phyloP scores from a whole-genome alignment of 2,888 invertebrate genomes.

The Ptilodon capucinus region DNA sequence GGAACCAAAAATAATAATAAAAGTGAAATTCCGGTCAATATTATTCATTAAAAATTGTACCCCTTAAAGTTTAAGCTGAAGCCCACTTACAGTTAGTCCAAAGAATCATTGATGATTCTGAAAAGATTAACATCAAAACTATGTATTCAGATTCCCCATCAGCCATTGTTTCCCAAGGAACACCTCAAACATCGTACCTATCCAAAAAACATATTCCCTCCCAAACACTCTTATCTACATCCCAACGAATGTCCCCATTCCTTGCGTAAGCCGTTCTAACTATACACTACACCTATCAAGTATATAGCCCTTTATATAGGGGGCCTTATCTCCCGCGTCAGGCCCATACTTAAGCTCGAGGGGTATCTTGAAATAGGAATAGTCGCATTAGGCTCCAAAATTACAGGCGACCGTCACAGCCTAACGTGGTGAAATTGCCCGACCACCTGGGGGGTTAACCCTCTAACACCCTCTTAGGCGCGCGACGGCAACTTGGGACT shows the following conservation, averaged over 20 bases:
- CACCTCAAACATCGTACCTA: neutral
- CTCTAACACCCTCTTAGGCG: conserved; percentile 52
- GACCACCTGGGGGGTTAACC: conserved; percentile 75
- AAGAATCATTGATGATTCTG: too few species aligned
- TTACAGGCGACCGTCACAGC: conserved; percentile 81
- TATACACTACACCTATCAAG: conserved; percentile 14
- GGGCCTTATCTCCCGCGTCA: conserved; percentile 70
- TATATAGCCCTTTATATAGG: conserved; percentile 24
- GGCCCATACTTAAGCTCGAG: conserved; percentile 73
- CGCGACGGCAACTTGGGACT: conserved; percentile 40
- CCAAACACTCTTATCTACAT: neutral
- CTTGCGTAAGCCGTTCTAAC: conserved; percentile 1
- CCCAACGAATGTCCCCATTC: neutral
- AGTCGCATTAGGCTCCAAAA: conserved; percentile 81
- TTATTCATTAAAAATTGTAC: too few species aligned
- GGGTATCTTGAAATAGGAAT: conserved; percentile 81
- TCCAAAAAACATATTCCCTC: neutral
- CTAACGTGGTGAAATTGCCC: conserved; percentile 80
- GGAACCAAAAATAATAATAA: too few species aligned
- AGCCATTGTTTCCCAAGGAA: conserved; percentile 8
- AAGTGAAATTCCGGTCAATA: too few species aligned
- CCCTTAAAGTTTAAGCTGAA: too few species aligned
- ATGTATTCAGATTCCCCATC: neutral
- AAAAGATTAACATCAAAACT: too few species aligned
- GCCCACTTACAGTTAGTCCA: too few species aligned